Percentiles rank a stretch among this genome's conserved stretches.
Evolutionary conservation across 2,113 vertebrate genomes (phyloP).

Genomic region (Apeltes quadracus): DNA sequence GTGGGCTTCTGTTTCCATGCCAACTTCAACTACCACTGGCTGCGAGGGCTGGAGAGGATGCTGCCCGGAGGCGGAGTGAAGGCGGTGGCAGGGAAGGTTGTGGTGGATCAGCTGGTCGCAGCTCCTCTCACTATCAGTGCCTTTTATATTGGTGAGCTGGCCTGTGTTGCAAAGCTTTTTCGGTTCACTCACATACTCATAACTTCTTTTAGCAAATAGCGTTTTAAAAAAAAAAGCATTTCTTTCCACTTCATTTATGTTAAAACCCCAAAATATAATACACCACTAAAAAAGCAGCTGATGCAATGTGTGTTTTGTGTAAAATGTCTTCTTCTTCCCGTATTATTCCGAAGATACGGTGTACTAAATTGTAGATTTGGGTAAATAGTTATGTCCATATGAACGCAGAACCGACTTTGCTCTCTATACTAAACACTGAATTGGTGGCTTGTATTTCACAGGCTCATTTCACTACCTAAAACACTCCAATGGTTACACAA

Average conservation of each 20-base stretch:
- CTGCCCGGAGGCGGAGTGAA: slow-evolving; percentile 74
- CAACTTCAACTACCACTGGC: slow-evolving; percentile 86
- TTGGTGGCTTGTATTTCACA: neutral
- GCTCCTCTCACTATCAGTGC: slow-evolving; percentile 83
- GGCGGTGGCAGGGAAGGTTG: slow-evolving; percentile 77
- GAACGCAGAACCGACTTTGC: neutral
- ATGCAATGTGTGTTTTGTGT: neutral
- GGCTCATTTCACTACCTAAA: neutral
- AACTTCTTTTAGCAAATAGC: neutral
- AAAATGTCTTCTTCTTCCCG: neutral
- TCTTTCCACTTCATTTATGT: neutral
- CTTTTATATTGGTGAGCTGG: slow-evolving; percentile 81
- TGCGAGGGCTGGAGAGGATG: slow-evolving; percentile 79
- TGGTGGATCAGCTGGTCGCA: slow-evolving; percentile 81
- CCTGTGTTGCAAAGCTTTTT: neutral
- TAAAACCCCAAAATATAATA: neutral
- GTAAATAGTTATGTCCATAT: neutral
- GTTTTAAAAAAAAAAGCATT: neutral
- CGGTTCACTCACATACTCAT: neutral
- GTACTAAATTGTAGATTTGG: neutral
- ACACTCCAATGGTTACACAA: neutral
- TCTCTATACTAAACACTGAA: neutral
- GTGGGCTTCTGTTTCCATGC: slow-evolving; percentile 84
- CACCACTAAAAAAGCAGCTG: neutral
- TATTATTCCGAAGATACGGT: neutral